Base-by-base conservation (phyloP, 2,888 invertebrate genomes). In the Pimpla rufipes region DNA sequence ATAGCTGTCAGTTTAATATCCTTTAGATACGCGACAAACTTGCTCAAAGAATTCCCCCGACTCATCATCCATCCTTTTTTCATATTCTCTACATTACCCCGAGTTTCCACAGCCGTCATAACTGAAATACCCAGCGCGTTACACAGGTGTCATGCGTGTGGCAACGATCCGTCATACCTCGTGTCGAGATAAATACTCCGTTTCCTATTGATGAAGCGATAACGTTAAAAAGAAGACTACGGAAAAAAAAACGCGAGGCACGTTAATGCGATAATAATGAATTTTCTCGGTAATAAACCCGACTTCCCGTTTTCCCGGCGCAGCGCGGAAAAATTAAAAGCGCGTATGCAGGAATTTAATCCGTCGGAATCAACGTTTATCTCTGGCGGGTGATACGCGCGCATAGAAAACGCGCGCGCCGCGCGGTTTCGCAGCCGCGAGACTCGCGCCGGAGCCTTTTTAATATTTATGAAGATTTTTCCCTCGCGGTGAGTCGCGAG, bases 401-500 rank as follows among this genome's bases (percentile, higher is more conserved):
- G 79, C 81, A 85, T 67, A 77, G 29, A 29, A 29, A 2, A 29
- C 29, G 2, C 10, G 52, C n/a, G 62, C 70, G 42, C 71, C 50
- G 71, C 82, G 70, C 85, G 83, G n/a, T n/a, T 85, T 85, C 80
- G 82, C 81, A 81, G 83, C 79, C 85, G 85, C 83, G 85, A 68
- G 76, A 68, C 76, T 42, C 55, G 18, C 45, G 50, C 57, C 50
- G 42, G 66, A 21, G 16, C 67, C 57, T 80, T 88, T 85, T 88
- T 85, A 86, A 88, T 87, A 87, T 87, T 88, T 87, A 88, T 88
- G 86, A 84, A 86, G 85, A 87, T 87, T 88, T 88, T 88, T 88
- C 80, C 62, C 81, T 86, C 81, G 82, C 75, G 81, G 81, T 67
- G 83, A 73, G 80, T 83, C 74, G 68, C 66, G 76, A 62, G 74